Evolutionary conservation across 2,113 vertebrate genomes (phyloP).

Genomic region (Colinus virginianus): DNA sequence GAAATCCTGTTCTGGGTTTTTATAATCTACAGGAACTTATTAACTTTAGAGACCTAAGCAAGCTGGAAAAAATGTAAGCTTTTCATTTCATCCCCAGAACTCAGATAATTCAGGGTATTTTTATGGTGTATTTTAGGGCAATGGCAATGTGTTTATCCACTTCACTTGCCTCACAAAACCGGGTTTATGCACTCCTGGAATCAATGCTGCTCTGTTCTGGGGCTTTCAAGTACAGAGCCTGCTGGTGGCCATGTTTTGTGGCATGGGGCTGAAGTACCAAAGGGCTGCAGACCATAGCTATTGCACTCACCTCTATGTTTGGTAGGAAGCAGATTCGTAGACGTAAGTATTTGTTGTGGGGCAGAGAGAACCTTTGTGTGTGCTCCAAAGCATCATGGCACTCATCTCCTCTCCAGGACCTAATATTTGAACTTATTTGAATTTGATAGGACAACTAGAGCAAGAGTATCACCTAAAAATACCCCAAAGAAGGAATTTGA

Average conservation of each 20-base stretch:
- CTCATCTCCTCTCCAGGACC: neutral
- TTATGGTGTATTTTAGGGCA: constrained; percentile 53
- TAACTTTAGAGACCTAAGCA: constrained; percentile 20
- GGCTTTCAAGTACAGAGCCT: neutral
- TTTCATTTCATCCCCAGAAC: neutral
- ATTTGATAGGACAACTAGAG: neutral
- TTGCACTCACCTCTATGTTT: neutral
- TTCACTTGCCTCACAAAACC: constrained; percentile 37
- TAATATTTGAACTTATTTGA: neutral
- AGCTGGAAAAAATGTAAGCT: neutral
- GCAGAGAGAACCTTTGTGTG: neutral
- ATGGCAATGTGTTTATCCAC: constrained; percentile 8
- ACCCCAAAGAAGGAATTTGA: accelerated
- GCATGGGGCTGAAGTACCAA: neutral
- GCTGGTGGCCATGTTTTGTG: neutral
- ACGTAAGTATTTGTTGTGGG: neutral
- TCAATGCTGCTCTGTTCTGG: constrained; percentile 2
- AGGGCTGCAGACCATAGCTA: neutral
- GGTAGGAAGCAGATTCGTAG: neutral
- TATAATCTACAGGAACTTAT: constrained; percentile 43
- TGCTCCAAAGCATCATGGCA: neutral
- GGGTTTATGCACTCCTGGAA: constrained; percentile 31
- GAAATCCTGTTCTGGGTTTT: constrained; percentile 36
- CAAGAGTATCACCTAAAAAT: neutral
- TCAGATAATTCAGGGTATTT: constrained; percentile 37